Evolutionary conservation across 2,888 invertebrate species (phyloP), one percentile per base, ranked within the genome.

Genomic region (Meiosimyza platycephala): DNA sequence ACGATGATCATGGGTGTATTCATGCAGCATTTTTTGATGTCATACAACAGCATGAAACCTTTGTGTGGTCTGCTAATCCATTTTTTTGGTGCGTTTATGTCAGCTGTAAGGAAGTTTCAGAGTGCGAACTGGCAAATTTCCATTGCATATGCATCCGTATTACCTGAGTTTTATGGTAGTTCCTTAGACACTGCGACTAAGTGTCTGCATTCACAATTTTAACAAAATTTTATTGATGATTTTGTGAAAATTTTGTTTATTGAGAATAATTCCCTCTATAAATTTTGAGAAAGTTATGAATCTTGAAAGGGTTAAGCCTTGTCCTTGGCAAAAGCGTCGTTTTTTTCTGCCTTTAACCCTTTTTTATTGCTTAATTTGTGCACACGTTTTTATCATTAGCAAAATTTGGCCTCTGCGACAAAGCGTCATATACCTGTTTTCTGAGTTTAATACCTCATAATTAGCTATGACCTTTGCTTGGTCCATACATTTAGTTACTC

Each of bases 21-120:
- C 7, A 40, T 13, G 15, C 22, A 13, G 57, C 11, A 22, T 40
- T 40, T 5, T 16, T 52, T 51, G 15, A 63, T 47, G 18, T 63
- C 69, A 57, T 9, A 47, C 18, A 47, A 18, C 55, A 67, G 47
- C 18, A 47, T 67, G 18, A 7, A 69, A 64, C 65, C 67, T 72
- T 73, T 76, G 77, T 74, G 77, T 77, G 77, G 76, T 76, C 76
- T 76, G 52, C 66, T 74, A 77, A 76, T 74, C 72, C 62, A 51
- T 51, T 57, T 66, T n/a, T 22, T 74, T 70, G 63, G 69, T 64
- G 69, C 67, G 2, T 70, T 71, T 71, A 72, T 72, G 65, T 67
- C 74, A 74, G 75, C 74, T 75, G 75, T 72, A 68, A 74, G 18
- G 52, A 22, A 60, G 52, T 18, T 22, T 4, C 3, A 28, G 28